These are phyloP conservation scores for Labeo calbasu DNA, from an alignment of 2,797 vertebrate species.

Conservation along the genomic window DNA sequence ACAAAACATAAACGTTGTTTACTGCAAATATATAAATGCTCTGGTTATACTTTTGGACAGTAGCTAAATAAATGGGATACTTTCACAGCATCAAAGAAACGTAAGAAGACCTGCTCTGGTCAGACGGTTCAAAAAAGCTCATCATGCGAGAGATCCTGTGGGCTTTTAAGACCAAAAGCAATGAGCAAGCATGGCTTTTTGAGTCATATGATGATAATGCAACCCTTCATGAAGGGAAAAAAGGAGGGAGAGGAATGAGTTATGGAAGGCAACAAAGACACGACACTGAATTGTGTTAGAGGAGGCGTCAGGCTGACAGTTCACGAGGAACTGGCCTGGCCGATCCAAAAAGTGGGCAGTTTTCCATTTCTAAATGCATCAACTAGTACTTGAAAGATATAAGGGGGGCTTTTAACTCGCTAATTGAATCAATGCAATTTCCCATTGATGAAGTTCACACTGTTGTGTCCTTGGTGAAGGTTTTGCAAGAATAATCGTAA, in stretches of 20 bases:
- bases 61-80: not conserved
- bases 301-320: not conserved
- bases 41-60: not conserved
- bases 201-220: constrained; percentile 16
- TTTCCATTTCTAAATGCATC: not conserved
- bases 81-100: constrained; percentile 9
- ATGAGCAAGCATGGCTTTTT: not conserved
- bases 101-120: constrained; percentile 21
- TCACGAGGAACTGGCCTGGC: not conserved
- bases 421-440: not conserved
- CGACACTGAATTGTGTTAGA: not conserved
- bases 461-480: not conserved
- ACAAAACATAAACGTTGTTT: constrained; percentile 10
- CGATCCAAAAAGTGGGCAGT: not conserved
- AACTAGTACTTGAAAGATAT: not conserved
- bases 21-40: not conserved
- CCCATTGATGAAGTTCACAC: not conserved
- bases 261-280: constrained; percentile 2
- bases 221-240: not conserved
- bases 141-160: not conserved
- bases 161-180: not conserved
- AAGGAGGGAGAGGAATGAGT: not conserved
- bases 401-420: not conserved
- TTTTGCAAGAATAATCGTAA: not conserved
- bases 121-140: constrained; percentile 21